Evolutionary conservation across 2,888 invertebrate genomes (phyloP), one percentile per base, ranked within the genome.

Genomic region (Macrophya annulata): DNA sequence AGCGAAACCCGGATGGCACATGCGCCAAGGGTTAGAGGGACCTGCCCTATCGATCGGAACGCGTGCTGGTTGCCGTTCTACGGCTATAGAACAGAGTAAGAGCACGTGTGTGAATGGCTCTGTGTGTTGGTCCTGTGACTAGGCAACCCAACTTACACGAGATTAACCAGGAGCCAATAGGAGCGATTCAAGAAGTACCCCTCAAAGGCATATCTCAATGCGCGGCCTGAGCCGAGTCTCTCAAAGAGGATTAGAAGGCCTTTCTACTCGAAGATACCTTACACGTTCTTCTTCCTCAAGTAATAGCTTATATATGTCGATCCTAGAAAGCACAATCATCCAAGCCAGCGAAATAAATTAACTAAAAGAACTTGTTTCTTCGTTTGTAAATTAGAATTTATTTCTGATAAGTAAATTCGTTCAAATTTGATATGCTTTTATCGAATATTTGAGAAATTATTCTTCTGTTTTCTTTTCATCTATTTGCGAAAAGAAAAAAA

Each of bases 111-210:
- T 91, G 90, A 90, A 89, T 86, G 88, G 88, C 88, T 84, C 90
- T 87, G 85, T 87, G 85, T 86, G 86, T 83, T 31, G 88, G 90
- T 90, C 92, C 92, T 92, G 92, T 90, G 92, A 91, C 91, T 91
- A 92, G 92, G 92, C 92, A 92, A 92, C 91, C 92, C 89, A 91
- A 92, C 92, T 92, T 92, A 91, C 93, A 91, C 89, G 90, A 90
- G 92, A 93, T 92, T 92, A 93, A 90, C 88, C 86, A 31, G 86
- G 90, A 91, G 90, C 92, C 92, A 92, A 92, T 92, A 91, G 92
- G 88, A 89, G 89, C 90, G 48, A 71, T 31, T 62, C 62, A 45
- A 90, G 91, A 89, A 89, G 89, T 90, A 89, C 90, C 89, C 91
- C 90, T 92, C 92, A 92, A 92, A 93, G 92, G 91, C 91, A 92